Percentiles rank a stretch among this genome's conserved stretches.
These are phyloP conservation scores for Drosophila nasuta DNA, from an alignment of 1,140 invertebrate species.

Conservation along the genomic window DNA sequence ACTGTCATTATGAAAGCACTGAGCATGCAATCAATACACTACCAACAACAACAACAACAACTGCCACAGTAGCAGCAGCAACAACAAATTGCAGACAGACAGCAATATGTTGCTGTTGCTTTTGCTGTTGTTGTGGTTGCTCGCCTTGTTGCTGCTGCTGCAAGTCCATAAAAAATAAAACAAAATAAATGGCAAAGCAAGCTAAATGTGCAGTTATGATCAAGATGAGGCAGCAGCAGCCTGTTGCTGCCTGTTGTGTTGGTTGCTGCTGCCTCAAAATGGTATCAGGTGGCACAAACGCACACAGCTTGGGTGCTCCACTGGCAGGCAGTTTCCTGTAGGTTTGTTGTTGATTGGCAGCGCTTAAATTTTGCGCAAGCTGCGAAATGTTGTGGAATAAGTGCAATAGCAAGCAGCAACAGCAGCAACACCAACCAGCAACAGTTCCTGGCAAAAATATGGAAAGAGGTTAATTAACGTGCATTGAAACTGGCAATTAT, in stretches of 20 bases:
- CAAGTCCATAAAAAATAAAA: conserved; percentile 68
- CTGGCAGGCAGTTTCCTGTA: conserved; percentile 32
- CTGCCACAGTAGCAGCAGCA: conserved; percentile 20
- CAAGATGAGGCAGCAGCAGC: conserved; percentile 50
- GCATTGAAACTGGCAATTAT: conserved; percentile 82
- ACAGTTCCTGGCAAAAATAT: conserved; percentile 64
- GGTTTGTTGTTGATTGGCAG: conserved; percentile 61
- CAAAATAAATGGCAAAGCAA: conserved; percentile 78
- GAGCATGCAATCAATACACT: conserved; percentile 77
- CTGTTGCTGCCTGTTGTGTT: conserved; percentile 20
- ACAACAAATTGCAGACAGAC: conserved; percentile 42
- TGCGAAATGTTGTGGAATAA: conserved; percentile 44
- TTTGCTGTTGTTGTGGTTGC: conserved; percentile 23
- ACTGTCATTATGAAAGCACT: conserved; percentile 80
- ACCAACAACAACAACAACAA: conserved; percentile 43
- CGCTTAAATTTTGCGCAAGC: conserved; percentile 65
- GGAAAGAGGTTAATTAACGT: conserved; percentile 84
- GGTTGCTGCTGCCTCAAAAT: conserved; percentile 58
- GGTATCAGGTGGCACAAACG: conserved; percentile 75
- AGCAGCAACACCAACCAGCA: conserved; percentile 27
- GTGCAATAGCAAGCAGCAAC: conserved; percentile 36
- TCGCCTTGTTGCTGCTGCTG: conserved; percentile 22
- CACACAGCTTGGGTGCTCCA: conserved; percentile 18
- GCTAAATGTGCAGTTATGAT: conserved; percentile 81
- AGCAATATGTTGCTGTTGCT: conserved; percentile 47